A percentile compares a stretch with the other conserved stretches of the same genome.
These are phyloP conservation scores for Momotus momota DNA, from an alignment of 2,797 vertebrate genomes.

Conservation along the genomic window DNA sequence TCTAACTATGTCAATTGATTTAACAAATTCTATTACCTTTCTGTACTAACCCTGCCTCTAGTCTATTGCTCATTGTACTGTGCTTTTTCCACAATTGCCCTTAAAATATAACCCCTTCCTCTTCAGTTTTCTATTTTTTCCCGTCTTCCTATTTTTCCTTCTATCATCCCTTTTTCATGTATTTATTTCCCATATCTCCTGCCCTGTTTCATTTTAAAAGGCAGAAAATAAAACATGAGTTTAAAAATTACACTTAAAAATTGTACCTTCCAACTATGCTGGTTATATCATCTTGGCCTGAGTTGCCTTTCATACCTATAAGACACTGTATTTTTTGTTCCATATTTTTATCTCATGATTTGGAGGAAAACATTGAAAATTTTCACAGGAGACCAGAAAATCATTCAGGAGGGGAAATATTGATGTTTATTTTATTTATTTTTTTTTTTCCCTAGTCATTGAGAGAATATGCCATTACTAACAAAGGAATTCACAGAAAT, in stretches of 20 bases:
- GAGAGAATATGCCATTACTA: background rate
- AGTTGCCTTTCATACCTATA: background rate
- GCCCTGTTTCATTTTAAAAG: background rate
- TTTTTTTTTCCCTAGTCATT: background rate
- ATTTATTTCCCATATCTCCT: background rate
- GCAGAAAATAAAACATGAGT: background rate
- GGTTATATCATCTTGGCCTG: background rate
- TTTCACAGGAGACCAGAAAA: background rate
- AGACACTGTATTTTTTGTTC: background rate
- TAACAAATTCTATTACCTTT: slow-evolving; percentile 41
- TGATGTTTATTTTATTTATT: background rate
- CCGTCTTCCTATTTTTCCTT: background rate
- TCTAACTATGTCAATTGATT: slow-evolving; percentile 22
- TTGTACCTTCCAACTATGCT: background rate
- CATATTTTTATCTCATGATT: background rate
- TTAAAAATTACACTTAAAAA: background rate
- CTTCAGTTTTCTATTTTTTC: background rate
- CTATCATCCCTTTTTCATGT: background rate
- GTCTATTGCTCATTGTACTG: background rate
- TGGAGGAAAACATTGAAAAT: background rate
- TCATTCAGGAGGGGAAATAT: background rate
- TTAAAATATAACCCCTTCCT: background rate
- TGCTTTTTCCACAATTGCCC: background rate
- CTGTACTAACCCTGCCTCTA: background rate
- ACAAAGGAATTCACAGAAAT: background rate